Evolutionary conservation across 1,140 invertebrate species (phyloP).

Genomic region (Drosophila melanica): DNA sequence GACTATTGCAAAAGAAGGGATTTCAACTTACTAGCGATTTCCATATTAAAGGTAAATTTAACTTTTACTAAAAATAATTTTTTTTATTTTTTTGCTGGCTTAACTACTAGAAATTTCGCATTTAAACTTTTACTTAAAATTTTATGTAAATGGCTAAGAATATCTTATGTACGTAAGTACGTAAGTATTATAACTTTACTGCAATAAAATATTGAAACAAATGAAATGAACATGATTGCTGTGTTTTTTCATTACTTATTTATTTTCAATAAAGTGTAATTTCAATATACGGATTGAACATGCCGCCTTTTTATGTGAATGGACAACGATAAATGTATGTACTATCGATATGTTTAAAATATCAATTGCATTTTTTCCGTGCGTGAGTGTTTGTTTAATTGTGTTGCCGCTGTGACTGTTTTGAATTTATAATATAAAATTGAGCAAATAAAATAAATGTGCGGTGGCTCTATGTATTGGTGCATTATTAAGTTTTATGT

Average conservation of each 20-base stretch:
- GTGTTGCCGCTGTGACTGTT: conserved; percentile 11
- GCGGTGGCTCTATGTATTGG: not conserved
- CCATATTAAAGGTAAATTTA: conserved; percentile 43
- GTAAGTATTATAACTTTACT: not conserved
- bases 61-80: conserved; percentile 1
- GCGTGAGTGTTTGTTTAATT: conserved; percentile 22
- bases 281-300: not conserved
- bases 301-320: not conserved
- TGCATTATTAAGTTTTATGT: no score
- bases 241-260: not conserved
- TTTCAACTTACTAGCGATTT: conserved; percentile 57
- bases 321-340: conserved; percentile 1
- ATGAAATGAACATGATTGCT: conserved; percentile 9
- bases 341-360: conserved; percentile 10
- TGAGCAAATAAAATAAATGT: not conserved
- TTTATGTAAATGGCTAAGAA: not conserved
- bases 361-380: conserved; percentile 13
- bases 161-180: not conserved
- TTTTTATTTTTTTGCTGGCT: conserved; percentile 6
- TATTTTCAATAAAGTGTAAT: not conserved
- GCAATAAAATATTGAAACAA: not conserved
- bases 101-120: conserved; percentile 19
- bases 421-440: not conserved
- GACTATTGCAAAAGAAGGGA: not conserved
- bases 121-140: conserved; percentile 2